Conservation (phyloP, 2,797 vertebrate genomes). For the Fratercula arctica region DNA sequence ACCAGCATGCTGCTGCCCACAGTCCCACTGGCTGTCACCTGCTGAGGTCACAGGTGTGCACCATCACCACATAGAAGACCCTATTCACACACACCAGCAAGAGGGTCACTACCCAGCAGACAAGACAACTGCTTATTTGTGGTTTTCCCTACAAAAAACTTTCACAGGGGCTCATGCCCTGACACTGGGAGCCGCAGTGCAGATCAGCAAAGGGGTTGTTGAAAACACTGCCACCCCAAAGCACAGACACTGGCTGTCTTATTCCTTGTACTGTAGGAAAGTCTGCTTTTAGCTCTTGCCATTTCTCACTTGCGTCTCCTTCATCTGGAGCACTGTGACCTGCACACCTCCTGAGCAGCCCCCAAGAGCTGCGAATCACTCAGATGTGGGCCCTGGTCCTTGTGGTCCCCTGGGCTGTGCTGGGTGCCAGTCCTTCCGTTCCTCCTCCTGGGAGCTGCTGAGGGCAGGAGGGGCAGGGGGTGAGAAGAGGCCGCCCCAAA, state of each 20-base stretch:
- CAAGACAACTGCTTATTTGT: not conserved
- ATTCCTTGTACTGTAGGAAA: not conserved
- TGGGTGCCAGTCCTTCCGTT: not conserved
- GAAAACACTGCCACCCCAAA: not conserved
- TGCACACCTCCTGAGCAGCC: not conserved
- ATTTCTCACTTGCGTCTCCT: not conserved
- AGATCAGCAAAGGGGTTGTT: not conserved
- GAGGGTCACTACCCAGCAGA: not conserved
- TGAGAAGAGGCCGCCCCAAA: not conserved
- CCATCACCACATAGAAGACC: fast-evolving
- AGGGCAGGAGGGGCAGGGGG: not conserved
- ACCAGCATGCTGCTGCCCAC: not conserved
- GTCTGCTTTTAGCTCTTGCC: not conserved
- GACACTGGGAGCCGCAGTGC: not conserved
- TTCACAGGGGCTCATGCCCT: not conserved
- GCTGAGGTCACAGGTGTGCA: fast-evolving
- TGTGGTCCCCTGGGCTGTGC: not conserved
- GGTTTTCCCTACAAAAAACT: not conserved
- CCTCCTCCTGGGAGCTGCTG: not conserved
- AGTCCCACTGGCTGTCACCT: not conserved
- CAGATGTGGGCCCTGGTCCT: not conserved
- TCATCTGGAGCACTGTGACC: not conserved
- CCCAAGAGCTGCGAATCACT: fast-evolving
- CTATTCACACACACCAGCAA: not conserved
- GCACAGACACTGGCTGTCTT: not conserved